A percentile compares a stretch with the other conserved stretches of the same genome.
Evolutionary conservation across 1,140 invertebrate species (phyloP).

Genomic region (Drosophila rhopaloa): DNA sequence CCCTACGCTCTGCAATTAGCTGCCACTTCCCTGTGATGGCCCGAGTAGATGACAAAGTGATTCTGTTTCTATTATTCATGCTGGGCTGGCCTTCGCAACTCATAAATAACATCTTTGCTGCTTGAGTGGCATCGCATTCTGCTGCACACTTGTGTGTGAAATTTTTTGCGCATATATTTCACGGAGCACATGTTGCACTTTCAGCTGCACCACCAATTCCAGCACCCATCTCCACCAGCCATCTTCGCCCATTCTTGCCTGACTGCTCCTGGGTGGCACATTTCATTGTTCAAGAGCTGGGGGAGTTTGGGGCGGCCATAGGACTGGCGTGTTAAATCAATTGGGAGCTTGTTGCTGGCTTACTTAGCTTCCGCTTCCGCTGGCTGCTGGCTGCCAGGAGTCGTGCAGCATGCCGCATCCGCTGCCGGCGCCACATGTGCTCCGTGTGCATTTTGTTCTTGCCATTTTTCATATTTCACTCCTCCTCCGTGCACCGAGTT

Average conservation of each 20-base stretch:
- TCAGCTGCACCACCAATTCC: constrained; percentile 21
- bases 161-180: constrained; percentile 69
- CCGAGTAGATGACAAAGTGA: constrained; percentile 45
- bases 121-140: constrained; percentile 58
- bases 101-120: constrained; percentile 65
- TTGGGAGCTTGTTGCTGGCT: constrained; percentile 77
- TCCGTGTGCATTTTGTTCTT: constrained; percentile 41
- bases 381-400: constrained; percentile 18
- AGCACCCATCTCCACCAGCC: neutral
- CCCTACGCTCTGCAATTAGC: constrained; percentile 30
- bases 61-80: constrained; percentile 54
- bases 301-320: constrained; percentile 12
- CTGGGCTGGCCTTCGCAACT: constrained; percentile 34
- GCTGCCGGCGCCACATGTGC: constrained; percentile 59
- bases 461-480: constrained; percentile 66
- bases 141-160: constrained; percentile 59
- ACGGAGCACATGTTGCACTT: constrained; percentile 66
- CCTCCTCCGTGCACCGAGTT: constrained; percentile 10
- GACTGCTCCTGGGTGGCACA: constrained; percentile 23
- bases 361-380: constrained; percentile 76
- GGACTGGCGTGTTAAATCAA: constrained; percentile 73
- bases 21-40: constrained; percentile 16
- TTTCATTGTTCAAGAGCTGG: constrained; percentile 55
- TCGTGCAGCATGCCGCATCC: constrained; percentile 37
- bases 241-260: constrained; percentile 10